Base-by-base conservation (phyloP, 1,140 invertebrate species). In the Drosophila sulfurigaster region DNA sequence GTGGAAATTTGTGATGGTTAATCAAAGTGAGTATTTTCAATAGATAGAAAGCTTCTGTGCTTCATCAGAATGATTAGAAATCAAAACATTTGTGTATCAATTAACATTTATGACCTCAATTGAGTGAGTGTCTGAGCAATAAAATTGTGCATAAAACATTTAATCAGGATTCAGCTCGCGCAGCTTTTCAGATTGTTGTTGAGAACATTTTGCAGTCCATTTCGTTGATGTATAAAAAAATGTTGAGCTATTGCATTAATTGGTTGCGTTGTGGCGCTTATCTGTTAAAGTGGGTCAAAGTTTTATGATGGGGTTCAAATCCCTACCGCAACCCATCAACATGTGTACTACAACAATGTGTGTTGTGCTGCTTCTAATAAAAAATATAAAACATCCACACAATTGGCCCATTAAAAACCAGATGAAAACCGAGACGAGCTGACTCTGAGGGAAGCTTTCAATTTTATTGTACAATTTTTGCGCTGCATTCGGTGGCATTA, bases 271-370 rank as follows among this genome's bases (percentile, higher is more conserved):
- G 54, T 13, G 54, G 28, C 16, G 59, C 77, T 78, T 78, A 78
- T 78, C 76, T 67, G 43, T 46, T 49, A 58, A 77, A 79, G 48
- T 79, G 74, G 77, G 77, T 79, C 77, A 79, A 73, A 72, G 74
- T 72, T 75, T 28, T 49, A 45, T n/a, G 20, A 16, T 43, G 68
- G 63, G 74, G 63, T 72, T 77, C 68, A 65, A 73, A 72, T 68
- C 64, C 71, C 70, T 57, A 20, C 48, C 60, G 41, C 66, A 62
- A 49, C 43, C 45, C 59, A 41, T 51, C 54, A 63, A 68, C 58
- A 43, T 58, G 45, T 58, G 45, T n/a, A 20, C 30, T 52, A 30
- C 20, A 45, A 54, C 32, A 38, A 38, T 41, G 41, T 62, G 51
- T 54, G 43, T 60, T 16, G 15, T 16, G 13, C 10, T 15, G 28